Evolutionary conservation across 2,888 invertebrate genomes (phyloP), one percentile per base, ranked within the genome.

Genomic region (Drosophila demipolita): DNA sequence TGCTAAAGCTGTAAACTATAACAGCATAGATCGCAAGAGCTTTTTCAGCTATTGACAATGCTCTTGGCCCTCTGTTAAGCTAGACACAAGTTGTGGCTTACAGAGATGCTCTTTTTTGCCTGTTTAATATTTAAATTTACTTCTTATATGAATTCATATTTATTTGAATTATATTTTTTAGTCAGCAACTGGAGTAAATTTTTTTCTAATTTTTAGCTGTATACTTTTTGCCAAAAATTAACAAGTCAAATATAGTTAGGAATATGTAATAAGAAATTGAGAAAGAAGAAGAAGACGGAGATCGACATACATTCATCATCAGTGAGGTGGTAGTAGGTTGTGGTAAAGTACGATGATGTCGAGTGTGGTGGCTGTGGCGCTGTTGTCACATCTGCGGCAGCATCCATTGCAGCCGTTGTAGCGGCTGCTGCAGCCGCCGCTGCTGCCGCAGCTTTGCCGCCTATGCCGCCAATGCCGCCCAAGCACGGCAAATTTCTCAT

Each of bases 231-330:
- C 20, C 12, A 12, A 20, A 20, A 20, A 20, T 20, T 0, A 20
- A 20, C 40, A 9, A n/a, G 40, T 45, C 20, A n/a, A 11, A 40
- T 23, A 12, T 15, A 45, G 12, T 45, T 15, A n/a, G 17, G 20
- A 32, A 32, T 23, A 29, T 15, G 11, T 29, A n/a, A 29, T 17
- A 15, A 23, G 12, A 12, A 6, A 23, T 12, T n/a, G 11, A 29
- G 1, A 54, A 36, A 7, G 7, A 29, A 38, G 8, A 12, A 33
- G 29, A 12, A 12, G 12, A n/a, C 9, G 36, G n/a, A 55, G 29
- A 45, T 23, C 8, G 15, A 93, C 93, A 83, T 93, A 93, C 93
- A 93, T 92, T 93, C 93, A 88, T 93, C 93, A 83, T 93, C 93
- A 70, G 92, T 91, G 72, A 93, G 87, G 80, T 93, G 93, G 83